These are phyloP conservation scores for Drosophila parthenogenetica DNA, from an alignment of 2,888 invertebrate species.

Conservation along the genomic window DNA sequence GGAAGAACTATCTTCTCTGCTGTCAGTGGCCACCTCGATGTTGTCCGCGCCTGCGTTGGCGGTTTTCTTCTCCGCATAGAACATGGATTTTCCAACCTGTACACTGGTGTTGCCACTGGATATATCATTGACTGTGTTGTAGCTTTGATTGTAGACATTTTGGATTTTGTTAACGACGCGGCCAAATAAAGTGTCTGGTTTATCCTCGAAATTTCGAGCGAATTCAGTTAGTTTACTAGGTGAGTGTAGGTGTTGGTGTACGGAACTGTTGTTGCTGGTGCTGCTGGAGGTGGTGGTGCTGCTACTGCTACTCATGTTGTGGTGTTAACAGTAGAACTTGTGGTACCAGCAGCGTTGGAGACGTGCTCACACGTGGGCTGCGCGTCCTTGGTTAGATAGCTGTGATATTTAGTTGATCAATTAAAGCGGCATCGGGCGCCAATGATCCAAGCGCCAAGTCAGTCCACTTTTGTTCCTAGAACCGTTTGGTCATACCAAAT, in stretches of 20 bases:
- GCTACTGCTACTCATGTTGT: conserved; percentile 58
- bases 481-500: conserved; percentile 58
- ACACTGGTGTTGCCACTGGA: conserved; percentile 66
- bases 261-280: conserved; percentile 68
- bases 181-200: conserved; percentile 83
- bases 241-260: conserved; percentile 88
- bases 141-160: conserved; percentile 85
- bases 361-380: conserved; percentile 44
- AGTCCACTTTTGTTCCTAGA: conserved; percentile 88
- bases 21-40: conserved; percentile 29
- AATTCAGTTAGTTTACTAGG: conserved; percentile 91
- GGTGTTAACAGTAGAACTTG: conserved; percentile 36
- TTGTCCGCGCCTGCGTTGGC: not conserved
- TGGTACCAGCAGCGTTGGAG: conserved; percentile 45
- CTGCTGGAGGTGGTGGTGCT: conserved; percentile 43
- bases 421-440: conserved; percentile 84
- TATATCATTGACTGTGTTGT: conserved; percentile 84
- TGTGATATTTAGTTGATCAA: conserved; percentile 83
- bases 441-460: conserved; percentile 87
- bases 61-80: conserved; percentile 69
- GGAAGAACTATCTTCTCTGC: conserved; percentile 54
- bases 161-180: conserved; percentile 85
- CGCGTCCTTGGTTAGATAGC: conserved; percentile 77
- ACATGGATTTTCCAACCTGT: conserved; percentile 76
- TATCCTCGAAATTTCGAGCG: conserved; percentile 86